Evolutionary conservation across 1,140 invertebrate species (phyloP).

Genomic region (Steinernema feltiae): DNA sequence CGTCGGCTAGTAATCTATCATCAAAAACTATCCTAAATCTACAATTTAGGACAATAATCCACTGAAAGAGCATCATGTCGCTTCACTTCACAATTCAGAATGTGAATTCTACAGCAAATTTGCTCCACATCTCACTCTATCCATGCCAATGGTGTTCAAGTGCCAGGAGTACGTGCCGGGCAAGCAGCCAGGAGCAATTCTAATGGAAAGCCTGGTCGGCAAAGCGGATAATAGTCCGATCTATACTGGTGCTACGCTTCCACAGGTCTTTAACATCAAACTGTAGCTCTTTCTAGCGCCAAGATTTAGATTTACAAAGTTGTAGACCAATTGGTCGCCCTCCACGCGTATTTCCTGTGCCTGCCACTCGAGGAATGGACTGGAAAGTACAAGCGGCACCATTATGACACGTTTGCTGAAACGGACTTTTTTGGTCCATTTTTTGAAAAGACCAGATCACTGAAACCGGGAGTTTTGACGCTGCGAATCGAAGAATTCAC

Average conservation of each 20-base stretch:
- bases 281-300: not conserved
- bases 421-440: not conserved
- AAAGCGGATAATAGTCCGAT: not conserved
- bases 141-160: not conserved
- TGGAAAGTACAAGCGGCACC: not conserved
- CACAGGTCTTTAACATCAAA: not conserved
- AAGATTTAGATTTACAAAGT: not conserved
- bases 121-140: not conserved
- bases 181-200: not conserved
- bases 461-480: not conserved
- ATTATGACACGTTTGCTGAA: not conserved
- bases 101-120: not conserved
- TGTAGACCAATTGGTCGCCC: not conserved
- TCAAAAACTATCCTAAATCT: too few relatives aligned
- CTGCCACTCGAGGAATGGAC: not conserved
- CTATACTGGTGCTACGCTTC: not conserved
- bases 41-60: not conserved
- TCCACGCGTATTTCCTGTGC: not conserved
- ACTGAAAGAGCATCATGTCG: not conserved
- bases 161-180: not conserved
- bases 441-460: not conserved
- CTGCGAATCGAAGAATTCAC: not conserved
- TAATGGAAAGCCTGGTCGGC: not conserved
- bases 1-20: too few relatives aligned
- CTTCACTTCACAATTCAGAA: not conserved